Evolutionary conservation across 2,888 invertebrate species (phyloP), one percentile per base, ranked within the genome.

Genomic region (Zhengitettix transpicula): DNA sequence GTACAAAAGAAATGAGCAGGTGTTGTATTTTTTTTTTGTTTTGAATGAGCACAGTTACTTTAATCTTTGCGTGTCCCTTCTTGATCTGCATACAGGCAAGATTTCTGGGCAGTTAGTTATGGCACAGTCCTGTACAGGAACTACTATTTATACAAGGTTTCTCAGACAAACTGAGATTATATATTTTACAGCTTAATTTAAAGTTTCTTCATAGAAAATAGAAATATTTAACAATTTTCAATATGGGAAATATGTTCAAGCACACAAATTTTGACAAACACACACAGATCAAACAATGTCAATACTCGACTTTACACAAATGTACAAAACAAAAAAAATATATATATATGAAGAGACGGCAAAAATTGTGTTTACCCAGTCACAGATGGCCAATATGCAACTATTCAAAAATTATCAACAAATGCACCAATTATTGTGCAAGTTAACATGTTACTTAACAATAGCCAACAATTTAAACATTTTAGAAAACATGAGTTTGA

Each of bases 21-120:
- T 28, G 28, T 28, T 28, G 28, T 28, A 7, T 28, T 5, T 28
- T 28, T 5, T 28, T 5, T 47, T 7, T 47, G 1, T 14, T 44
- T 54, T 54, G 28, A 53, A 54, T 58, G 58, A 58, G 58, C 58
- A 58, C 55, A 40, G n/a, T 14, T 47, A 47, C n/a, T 47, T 12
- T 14, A 14, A 47, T 8, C 1, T 14, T 58, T 15, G 54, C 40
- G 28, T 58, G 14, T 54, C 15, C 15, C n/a, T 47, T 57, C 40
- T 51, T 41, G 15, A 15, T 57, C 54, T 40, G 58, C 47, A 40
- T 58, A 58, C 44, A 53, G 58, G 58, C 58, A 58, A 58, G 58
- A 58, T 47, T 47, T 47, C 47, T 47, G 47, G 47, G 47, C 47
- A 47, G 47, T 47, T 12, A 42, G 12, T 42, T 47, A 47, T 47